These are phyloP conservation scores for Littorina saxatilis DNA, from an alignment of 1,140 invertebrate genomes.

Conservation along the genomic window DNA sequence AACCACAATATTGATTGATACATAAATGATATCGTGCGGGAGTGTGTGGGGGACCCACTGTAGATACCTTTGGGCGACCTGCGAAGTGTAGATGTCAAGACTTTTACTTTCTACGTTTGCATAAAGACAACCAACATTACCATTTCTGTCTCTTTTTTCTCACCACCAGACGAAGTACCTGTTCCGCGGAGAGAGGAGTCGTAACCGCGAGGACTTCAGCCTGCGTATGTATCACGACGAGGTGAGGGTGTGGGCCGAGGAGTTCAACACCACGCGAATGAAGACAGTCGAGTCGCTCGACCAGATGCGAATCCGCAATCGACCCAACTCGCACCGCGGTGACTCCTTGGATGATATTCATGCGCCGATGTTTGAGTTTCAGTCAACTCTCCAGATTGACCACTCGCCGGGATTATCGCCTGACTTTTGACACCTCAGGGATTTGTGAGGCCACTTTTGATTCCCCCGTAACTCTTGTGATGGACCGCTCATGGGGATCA, in stretches of 20 bases:
- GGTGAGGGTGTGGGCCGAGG: constrained; percentile 69
- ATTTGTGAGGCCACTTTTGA: too few relatives aligned
- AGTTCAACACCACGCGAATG: constrained; percentile 45
- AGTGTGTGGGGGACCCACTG: too few relatives aligned
- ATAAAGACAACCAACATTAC: too few relatives aligned
- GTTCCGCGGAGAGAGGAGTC: constrained; percentile 68
- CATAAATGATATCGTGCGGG: too few relatives aligned
- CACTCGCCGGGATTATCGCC: too few relatives aligned
- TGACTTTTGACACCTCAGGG: too few relatives aligned
- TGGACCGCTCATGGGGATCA: neutral
- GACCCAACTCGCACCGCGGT: constrained; percentile 38
- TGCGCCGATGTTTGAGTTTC: neutral
- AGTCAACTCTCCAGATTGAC: neutral
- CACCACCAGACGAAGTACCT: constrained; percentile 50
- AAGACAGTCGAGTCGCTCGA: constrained; percentile 44
- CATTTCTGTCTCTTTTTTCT: too few relatives aligned
- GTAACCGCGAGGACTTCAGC: constrained; percentile 75
- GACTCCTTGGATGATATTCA: neutral
- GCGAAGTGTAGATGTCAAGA: too few relatives aligned
- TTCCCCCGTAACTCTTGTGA: neutral
- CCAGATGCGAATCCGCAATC: constrained; percentile 36
- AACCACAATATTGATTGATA: too few relatives aligned
- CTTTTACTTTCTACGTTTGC: too few relatives aligned
- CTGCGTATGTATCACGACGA: constrained; percentile 76
- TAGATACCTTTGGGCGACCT: too few relatives aligned